Conservation (phyloP, 2,797 vertebrate genomes). For the Galago senegalensis region DNA sequence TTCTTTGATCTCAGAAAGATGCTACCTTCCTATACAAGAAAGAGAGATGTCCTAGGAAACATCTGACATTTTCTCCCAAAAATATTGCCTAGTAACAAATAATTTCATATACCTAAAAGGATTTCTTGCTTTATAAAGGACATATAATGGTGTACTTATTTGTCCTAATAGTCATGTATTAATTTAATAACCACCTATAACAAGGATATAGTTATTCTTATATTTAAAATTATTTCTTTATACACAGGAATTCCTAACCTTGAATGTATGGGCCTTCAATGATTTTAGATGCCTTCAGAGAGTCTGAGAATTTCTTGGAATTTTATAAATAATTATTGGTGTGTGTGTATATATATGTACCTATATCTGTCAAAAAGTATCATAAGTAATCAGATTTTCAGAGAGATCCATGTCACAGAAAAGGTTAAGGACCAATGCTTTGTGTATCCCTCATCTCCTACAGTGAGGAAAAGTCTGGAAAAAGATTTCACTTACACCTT, state of each 20-base stretch:
- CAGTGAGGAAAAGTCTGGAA: background rate
- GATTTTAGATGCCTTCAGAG: background rate
- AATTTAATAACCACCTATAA: background rate
- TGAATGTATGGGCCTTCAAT: background rate
- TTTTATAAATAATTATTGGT: background rate
- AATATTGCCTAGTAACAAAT: background rate
- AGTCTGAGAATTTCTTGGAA: background rate
- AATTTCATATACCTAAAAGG: background rate
- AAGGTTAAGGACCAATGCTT: background rate
- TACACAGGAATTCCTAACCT: background rate
- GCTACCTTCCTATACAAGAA: background rate
- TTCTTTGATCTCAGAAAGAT: conserved; percentile 6
- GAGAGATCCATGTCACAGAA: background rate
- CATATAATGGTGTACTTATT: background rate
- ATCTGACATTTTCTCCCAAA: background rate
- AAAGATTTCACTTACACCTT: background rate
- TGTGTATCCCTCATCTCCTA: background rate
- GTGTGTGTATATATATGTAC: fast-evolving
- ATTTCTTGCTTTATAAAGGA: background rate
- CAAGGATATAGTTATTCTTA: background rate
- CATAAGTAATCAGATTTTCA: background rate
- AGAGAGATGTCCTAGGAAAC: background rate
- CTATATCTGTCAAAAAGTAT: background rate
- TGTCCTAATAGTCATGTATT: background rate
- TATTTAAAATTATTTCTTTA: background rate